Percentiles rank a stretch among this genome's conserved stretches.
Conservation (phyloP, 2,113 vertebrate genomes). For the Gymnocephalus cernua region DNA sequence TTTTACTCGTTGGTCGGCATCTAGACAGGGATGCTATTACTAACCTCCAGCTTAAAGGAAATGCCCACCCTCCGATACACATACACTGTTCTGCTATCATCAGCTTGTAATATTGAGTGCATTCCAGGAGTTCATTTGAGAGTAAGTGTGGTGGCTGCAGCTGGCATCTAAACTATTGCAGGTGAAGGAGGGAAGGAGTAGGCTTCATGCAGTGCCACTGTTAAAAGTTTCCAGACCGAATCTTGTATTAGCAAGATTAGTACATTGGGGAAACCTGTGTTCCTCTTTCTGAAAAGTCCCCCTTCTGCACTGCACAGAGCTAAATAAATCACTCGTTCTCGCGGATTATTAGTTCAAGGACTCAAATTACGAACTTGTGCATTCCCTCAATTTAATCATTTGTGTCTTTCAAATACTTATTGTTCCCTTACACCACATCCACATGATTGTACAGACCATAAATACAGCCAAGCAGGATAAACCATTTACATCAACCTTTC, state of each 20-base stretch:
- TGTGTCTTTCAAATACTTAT: background rate
- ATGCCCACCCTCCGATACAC: background rate
- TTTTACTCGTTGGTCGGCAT: conserved; percentile 16
- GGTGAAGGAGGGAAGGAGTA: background rate
- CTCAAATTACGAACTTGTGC: background rate
- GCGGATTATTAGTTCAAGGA: conserved; percentile 1
- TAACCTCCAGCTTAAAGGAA: background rate
- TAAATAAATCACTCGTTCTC: background rate
- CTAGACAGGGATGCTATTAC: background rate
- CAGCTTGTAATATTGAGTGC: conserved; percentile 18
- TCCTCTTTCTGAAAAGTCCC: background rate
- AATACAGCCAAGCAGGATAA: background rate
- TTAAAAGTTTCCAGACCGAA: background rate
- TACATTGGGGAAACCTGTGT: background rate
- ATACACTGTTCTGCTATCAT: conserved; percentile 1
- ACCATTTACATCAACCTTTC: background rate
- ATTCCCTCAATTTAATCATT: background rate
- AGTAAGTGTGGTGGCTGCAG: conserved; percentile 21
- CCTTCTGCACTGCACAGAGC: background rate
- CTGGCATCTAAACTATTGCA: background rate
- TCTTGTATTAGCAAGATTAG: background rate
- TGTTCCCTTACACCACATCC: background rate
- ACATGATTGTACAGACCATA: background rate
- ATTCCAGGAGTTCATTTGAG: conserved; percentile 24
- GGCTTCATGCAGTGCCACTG: background rate